Conservation (phyloP, 1,140 invertebrate species). For the Carcinoscorpius rotundicauda region DNA sequence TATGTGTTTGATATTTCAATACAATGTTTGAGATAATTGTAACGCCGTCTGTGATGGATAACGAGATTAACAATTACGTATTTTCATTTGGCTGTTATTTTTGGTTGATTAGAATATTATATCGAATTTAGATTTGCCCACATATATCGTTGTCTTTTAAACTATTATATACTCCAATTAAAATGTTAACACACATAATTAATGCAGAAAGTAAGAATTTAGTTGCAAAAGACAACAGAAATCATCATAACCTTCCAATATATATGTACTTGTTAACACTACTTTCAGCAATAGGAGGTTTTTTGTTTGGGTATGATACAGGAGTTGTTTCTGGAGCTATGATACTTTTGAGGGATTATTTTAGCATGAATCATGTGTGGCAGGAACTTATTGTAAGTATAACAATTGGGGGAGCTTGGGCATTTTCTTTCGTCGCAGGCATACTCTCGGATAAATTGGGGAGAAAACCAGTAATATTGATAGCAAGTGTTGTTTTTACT, state of each 20-base stretch:
- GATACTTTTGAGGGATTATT: slow-evolving; percentile 38
- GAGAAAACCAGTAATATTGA: slow-evolving; percentile 41
- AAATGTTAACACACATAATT: no score
- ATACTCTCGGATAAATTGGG: slow-evolving; percentile 40
- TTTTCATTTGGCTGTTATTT: no score
- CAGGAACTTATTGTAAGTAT: slow-evolving; percentile 42
- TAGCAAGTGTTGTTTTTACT: slow-evolving; percentile 43
- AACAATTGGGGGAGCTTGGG: slow-evolving; percentile 37
- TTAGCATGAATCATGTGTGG: slow-evolving; percentile 37
- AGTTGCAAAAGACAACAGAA: no score
- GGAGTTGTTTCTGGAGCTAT: slow-evolving; percentile 53
- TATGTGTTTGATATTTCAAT: no score
- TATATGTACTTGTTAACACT: slow-evolving; percentile 36
- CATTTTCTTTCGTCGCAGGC: slow-evolving; percentile 42
- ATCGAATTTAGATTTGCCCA: no score
- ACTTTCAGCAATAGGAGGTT: slow-evolving; percentile 46
- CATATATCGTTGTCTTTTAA: no score
- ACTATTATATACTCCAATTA: no score
- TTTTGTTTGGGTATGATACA: slow-evolving; percentile 53
- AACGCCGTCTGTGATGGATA: no score
- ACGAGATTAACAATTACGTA: no score
- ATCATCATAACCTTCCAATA: not conserved
- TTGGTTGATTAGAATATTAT: no score
- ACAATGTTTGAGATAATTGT: no score
- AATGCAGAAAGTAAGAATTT: no score